Evolutionary conservation across 2,888 invertebrate species (phyloP).

Genomic region (Azorinus chamasolen): DNA sequence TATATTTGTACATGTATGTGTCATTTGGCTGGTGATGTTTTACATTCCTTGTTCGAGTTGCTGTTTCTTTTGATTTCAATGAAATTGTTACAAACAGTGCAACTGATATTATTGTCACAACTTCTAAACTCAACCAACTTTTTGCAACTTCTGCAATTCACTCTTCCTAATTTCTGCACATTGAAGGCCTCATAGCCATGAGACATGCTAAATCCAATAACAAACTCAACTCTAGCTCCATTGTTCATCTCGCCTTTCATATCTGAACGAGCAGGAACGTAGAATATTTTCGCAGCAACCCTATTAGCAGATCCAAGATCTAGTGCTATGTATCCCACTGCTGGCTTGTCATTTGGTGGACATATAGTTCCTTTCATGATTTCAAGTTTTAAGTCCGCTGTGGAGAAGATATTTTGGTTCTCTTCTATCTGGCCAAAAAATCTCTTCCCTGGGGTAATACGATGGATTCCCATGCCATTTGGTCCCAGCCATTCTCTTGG

Average conservation of each 20-base stretch:
- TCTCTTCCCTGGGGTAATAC: slow-evolving; percentile 47
- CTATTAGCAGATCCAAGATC: slow-evolving; percentile 42
- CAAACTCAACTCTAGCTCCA: slow-evolving; percentile 51
- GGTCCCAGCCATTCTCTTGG: slow-evolving; percentile 65
- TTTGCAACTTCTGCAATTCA: slow-evolving; percentile 8
- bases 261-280: slow-evolving; percentile 41
- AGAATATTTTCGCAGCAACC: slow-evolving; percentile 42
- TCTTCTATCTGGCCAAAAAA: slow-evolving; percentile 42
- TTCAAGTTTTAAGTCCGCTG: background rate
- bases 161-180: slow-evolving; percentile 27
- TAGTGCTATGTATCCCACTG: slow-evolving; percentile 42
- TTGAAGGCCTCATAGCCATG: slow-evolving; percentile 61
- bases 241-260: slow-evolving; percentile 37
- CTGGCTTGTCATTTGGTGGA: slow-evolving; percentile 23
- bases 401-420: background rate
- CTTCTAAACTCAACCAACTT: slow-evolving; percentile 16
- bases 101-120: slow-evolving; percentile 14
- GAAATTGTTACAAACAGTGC: slow-evolving; percentile 1
- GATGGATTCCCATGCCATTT: slow-evolving; percentile 35
- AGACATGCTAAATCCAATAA: slow-evolving; percentile 50
- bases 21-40: no score
- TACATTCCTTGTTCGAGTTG: no score
- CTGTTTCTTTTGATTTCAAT: no score
- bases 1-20: no score
- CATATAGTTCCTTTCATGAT: slow-evolving; percentile 30